Base-by-base conservation (phyloP, 1,140 invertebrate genomes). In the Zaprionus camerounensis region DNA sequence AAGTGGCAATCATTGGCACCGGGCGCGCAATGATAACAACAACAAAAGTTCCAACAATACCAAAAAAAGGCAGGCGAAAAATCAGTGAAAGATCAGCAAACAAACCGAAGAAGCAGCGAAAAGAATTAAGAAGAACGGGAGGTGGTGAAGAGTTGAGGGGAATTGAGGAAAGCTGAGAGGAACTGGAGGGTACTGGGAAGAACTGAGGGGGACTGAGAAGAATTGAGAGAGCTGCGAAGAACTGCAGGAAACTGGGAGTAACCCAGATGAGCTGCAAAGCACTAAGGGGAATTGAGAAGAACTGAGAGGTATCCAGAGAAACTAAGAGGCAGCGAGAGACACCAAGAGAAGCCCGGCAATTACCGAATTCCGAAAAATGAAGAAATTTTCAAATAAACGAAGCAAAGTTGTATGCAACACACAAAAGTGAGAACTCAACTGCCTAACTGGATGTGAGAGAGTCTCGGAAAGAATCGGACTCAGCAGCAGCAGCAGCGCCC, bases 301-400 rank as follows among this genome's bases (percentile, higher is more conserved):
- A 41, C 13, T n/a, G 15, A 5, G 15, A 41, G 15, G 15, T 7
- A 17, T 6, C 63, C 17, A 62, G 41, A 70, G 31, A 11, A 17
- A 67, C n/a, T 31, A 28, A 67, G 15, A 71, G 31, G 11, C 53
- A 55, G 17, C 57, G 53, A 78, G 51, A 56, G 28, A 24, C 4
- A 15, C 22, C 38, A 15, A 20, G 26, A 63, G 13, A 64, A 81
- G 84, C 81, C 81, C 17, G 79, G 85, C 85, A 90, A 90, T 90
- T 90, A 90, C 85, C 70, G 82, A 90, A 90, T 90, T 90, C 85
- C 85, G 70, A 90, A 90, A 90, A 91, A 90, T 90, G 86, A 90
- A 90, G 85, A 90, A 90, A 90, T 90, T 90, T 90, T 90, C 85
- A 90, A 90, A 90, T 90, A 90, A 90, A 90, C 81, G 79, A 90